These are phyloP conservation scores for Trichogramma evanescens DNA, from an alignment of 2,888 invertebrate genomes.

Conservation along the genomic window DNA sequence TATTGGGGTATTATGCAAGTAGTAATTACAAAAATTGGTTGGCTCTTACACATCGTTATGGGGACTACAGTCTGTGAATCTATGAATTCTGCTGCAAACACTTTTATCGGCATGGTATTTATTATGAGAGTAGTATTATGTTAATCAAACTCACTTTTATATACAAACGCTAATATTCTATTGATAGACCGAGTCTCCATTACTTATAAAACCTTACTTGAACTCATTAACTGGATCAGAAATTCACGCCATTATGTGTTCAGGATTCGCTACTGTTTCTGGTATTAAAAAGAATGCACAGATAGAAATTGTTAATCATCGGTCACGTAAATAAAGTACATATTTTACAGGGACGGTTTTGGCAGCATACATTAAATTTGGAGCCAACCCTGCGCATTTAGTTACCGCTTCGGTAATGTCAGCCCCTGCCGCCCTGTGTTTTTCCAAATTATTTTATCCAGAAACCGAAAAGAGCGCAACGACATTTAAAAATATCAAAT, in stretches of 20 bases:
- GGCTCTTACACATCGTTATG: slow-evolving; percentile 63
- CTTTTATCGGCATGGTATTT: slow-evolving; percentile 84
- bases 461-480: slow-evolving; percentile 79
- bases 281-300: slow-evolving; percentile 47
- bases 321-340: not conserved
- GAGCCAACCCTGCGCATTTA: slow-evolving; percentile 79
- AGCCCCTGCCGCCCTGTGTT: slow-evolving; percentile 86
- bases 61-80: slow-evolving; percentile 93
- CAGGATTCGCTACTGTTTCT: slow-evolving; percentile 92
- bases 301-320: not conserved
- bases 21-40: slow-evolving; percentile 73
- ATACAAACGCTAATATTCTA: slow-evolving; percentile 1
- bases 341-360: slow-evolving; percentile 67
- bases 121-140: not conserved
- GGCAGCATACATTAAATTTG: slow-evolving; percentile 86
- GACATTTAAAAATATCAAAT: slow-evolving; percentile 66
- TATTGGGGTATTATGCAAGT: slow-evolving; percentile 84
- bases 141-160: slow-evolving; percentile 9
- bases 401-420: slow-evolving; percentile 94
- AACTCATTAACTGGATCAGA: slow-evolving; percentile 82
- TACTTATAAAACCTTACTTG: slow-evolving; percentile 83
- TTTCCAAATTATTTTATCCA: slow-evolving; percentile 84
- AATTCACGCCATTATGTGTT: slow-evolving; percentile 86
- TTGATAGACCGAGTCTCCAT: slow-evolving; percentile 78
- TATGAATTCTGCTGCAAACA: slow-evolving; percentile 85